These are phyloP conservation scores for Allolobophora icterica DNA, from an alignment of 2,888 invertebrate species.

Conservation along the genomic window DNA sequence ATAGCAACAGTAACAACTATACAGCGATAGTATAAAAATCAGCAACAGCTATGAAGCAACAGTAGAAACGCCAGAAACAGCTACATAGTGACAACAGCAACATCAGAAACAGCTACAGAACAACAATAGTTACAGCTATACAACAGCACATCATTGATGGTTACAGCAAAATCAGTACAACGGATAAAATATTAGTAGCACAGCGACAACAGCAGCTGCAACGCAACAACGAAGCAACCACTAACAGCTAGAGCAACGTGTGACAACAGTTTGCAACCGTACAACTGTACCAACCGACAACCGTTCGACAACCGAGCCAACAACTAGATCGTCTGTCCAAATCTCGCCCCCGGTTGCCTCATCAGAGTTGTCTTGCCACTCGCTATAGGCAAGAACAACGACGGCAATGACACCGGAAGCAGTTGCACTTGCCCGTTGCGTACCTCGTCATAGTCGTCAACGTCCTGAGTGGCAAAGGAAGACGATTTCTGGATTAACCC, in stretches of 20 bases:
- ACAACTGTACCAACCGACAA: neutral
- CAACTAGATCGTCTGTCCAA: neutral
- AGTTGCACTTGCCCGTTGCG: neutral
- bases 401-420: neutral
- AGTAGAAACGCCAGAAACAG: neutral
- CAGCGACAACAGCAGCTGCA: neutral
- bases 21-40: too few relatives aligned
- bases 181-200: neutral
- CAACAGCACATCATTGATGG: neutral
- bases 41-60: neutral
- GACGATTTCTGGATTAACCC: neutral
- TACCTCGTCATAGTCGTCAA: neutral
- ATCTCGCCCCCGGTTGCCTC: neutral
- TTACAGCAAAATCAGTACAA: neutral
- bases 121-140: neutral
- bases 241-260: neutral
- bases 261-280: constrained; percentile 12
- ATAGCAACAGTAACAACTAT: neutral
- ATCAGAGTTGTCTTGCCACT: neutral
- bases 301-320: neutral
- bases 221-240: too few relatives aligned
- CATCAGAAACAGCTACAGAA: neutral
- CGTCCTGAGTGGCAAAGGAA: neutral
- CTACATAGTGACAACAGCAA: too few relatives aligned
- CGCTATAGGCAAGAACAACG: neutral